These are phyloP conservation scores for Todiramphus saurophagus DNA, from an alignment of 2,113 vertebrate genomes.

Conservation along the genomic window DNA sequence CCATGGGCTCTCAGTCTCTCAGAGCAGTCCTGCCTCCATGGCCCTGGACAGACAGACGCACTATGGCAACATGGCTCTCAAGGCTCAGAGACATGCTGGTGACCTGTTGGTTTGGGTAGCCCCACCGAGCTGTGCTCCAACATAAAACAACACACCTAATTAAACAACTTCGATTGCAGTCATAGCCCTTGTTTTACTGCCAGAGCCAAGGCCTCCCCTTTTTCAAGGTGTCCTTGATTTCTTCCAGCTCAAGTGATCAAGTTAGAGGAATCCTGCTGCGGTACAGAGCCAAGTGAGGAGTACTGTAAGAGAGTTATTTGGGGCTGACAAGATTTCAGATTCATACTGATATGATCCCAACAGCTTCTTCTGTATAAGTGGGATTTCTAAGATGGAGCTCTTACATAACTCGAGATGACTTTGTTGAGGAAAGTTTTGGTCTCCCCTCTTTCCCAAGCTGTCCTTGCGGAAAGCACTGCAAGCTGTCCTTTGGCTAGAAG, in stretches of 20 bases:
- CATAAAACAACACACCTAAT: fast-evolving
- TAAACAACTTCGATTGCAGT: not conserved
- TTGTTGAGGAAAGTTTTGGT: not conserved
- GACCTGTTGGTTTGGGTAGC: not conserved
- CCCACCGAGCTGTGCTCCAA: not conserved
- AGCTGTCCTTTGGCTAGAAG: not conserved
- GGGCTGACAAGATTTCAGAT: not conserved
- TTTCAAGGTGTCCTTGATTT: not conserved
- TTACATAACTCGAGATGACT: not conserved
- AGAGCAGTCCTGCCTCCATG: not conserved
- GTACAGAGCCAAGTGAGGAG: not conserved
- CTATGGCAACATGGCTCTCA: not conserved
- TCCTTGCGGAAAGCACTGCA: not conserved
- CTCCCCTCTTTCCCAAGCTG: not conserved
- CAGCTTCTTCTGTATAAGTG: fast-evolving
- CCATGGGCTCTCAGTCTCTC: not conserved
- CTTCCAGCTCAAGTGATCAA: not conserved
- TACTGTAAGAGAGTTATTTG: not conserved
- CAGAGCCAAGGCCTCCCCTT: not conserved
- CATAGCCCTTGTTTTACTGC: not conserved
- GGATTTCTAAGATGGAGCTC: not conserved
- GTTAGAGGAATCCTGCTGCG: not conserved
- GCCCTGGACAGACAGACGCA: not conserved
- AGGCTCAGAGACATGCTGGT: not conserved
- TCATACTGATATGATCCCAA: not conserved